Evolutionary conservation across 2,888 invertebrate genomes (phyloP).

Genomic region (Beris morrisii): DNA sequence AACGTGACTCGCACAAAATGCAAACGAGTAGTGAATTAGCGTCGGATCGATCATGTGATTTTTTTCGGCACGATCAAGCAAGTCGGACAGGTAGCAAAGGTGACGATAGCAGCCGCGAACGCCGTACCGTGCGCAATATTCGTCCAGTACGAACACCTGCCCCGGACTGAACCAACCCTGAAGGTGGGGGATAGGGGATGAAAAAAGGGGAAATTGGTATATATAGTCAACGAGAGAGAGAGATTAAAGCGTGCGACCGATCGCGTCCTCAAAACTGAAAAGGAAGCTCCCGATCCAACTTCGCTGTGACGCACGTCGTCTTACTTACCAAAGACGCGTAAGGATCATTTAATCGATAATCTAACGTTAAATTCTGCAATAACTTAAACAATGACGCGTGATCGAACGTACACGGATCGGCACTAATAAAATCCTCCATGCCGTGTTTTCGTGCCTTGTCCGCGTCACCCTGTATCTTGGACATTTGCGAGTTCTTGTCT

Average conservation of each 20-base stretch:
- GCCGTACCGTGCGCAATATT: conserved; percentile 96
- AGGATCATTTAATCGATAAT: conserved; percentile 96
- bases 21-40: conserved; percentile 97
- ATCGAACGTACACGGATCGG: conserved; percentile 97
- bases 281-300: too few relatives aligned
- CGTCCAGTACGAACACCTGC: conserved; percentile 97
- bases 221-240: background rate
- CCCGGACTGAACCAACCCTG: conserved; percentile 99
- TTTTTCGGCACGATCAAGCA: conserved; percentile 92
- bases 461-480: conserved; percentile 78
- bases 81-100: conserved; percentile 91
- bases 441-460: conserved; percentile 94
- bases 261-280: too few relatives aligned
- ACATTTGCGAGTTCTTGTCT: conserved; percentile 83
- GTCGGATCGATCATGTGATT: conserved; percentile 97
- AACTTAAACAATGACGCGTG: conserved; percentile 91
- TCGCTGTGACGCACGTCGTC: too few relatives aligned
- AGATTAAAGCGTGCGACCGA: too few relatives aligned
- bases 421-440: conserved; percentile 98
- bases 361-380: conserved; percentile 89
- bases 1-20: conserved; percentile 99
- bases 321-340: conserved; percentile 89
- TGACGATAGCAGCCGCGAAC: conserved; percentile 97
- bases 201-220: conserved; percentile 24
- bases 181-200: conserved; percentile 16